phyloP scores from a whole-genome alignment of 2,113 vertebrate genomes.

The Thermophis baileyi region DNA sequence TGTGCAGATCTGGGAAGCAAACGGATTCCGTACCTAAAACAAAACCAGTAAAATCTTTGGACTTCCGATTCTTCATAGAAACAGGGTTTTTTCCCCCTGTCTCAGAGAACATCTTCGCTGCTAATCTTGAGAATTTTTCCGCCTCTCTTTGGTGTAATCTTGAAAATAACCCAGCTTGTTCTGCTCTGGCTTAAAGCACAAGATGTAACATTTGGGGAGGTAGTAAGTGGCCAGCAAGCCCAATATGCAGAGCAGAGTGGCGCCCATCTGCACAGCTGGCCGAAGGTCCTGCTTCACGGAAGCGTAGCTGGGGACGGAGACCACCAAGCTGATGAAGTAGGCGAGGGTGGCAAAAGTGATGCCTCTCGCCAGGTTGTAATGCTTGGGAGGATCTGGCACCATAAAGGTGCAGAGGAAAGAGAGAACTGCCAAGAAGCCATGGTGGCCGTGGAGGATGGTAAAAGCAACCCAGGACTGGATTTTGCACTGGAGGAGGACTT shows the following conservation, averaged over 20 bases:
- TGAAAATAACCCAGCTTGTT: slow-evolving; percentile 76
- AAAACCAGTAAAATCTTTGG: not conserved
- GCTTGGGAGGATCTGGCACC: slow-evolving; percentile 66
- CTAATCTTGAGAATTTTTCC: slow-evolving; percentile 3
- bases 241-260: slow-evolving; percentile 67
- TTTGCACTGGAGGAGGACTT: slow-evolving; percentile 74
- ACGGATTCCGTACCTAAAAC: not conserved
- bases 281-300: slow-evolving; percentile 53
- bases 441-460: slow-evolving; percentile 69
- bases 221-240: slow-evolving; percentile 74
- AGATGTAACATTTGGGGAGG: slow-evolving; percentile 80
- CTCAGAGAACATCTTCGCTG: not conserved
- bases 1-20: not conserved
- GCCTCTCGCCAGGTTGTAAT: slow-evolving; percentile 79
- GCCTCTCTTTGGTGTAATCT: not conserved
- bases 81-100: not conserved
- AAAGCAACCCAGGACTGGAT: slow-evolving; percentile 67
- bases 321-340: slow-evolving; percentile 79
- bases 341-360: slow-evolving; percentile 77
- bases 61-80: not conserved
- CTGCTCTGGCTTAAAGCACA: slow-evolving; percentile 73
- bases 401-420: slow-evolving; percentile 89
- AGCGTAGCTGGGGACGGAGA: slow-evolving; percentile 77
- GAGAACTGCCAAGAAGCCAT: slow-evolving; percentile 52
- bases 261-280: slow-evolving; percentile 65